A percentile compares a stretch with the other conserved stretches of the same genome.
phyloP scores from a whole-genome alignment of 2,888 invertebrate genomes.

The Endotricha flammealis region DNA sequence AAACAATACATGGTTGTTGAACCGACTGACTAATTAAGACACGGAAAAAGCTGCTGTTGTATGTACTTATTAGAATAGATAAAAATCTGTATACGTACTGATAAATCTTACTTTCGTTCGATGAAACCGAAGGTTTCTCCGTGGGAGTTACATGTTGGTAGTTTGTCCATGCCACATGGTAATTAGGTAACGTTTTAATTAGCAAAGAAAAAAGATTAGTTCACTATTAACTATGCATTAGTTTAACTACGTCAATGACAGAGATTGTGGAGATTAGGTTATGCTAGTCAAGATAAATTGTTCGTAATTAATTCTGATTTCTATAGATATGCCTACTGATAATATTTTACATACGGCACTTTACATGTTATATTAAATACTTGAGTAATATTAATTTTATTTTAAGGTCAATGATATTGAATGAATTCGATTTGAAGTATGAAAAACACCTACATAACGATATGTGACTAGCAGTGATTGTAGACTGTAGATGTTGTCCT shows the following conservation, averaged over 20 bases:
- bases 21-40: slow-evolving; percentile 21
- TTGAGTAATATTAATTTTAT: slow-evolving; percentile 17
- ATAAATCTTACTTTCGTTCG: slow-evolving; percentile 46
- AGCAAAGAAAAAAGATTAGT: slow-evolving; percentile 6
- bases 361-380: slow-evolving; percentile 17
- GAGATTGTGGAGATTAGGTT: background rate
- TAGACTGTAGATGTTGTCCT: no score
- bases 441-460: no score
- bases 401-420: no score
- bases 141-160: no score
- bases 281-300: slow-evolving; percentile 3
- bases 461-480: no score
- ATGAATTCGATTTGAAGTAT: no score
- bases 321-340: slow-evolving; percentile 2
- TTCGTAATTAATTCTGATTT: slow-evolving; percentile 8
- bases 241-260: background rate
- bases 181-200: slow-evolving; percentile 18
- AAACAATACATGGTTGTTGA: background rate
- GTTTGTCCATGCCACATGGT: slow-evolving; percentile 11
- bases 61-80: slow-evolving; percentile 29
- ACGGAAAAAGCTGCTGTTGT: slow-evolving; percentile 19
- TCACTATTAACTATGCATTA: background rate
- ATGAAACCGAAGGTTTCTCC: slow-evolving; percentile 43
- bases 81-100: slow-evolving; percentile 29
- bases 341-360: no score